These are phyloP conservation scores for Ischnura elegans DNA, from an alignment of 2,888 invertebrate genomes.

Conservation along the genomic window DNA sequence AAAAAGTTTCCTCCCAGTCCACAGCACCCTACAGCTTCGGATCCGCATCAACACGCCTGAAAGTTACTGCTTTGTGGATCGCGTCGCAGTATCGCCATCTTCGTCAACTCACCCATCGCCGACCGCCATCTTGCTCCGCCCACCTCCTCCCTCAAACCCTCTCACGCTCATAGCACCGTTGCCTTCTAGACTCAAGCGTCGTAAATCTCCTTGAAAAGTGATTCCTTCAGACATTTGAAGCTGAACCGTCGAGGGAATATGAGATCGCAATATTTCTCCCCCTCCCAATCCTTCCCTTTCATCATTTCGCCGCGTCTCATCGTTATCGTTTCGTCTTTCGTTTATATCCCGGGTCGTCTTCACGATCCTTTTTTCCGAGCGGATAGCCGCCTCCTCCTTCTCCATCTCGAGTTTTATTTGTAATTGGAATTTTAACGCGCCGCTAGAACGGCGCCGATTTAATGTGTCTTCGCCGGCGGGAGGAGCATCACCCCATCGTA, in stretches of 20 bases:
- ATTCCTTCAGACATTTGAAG: slow-evolving; percentile 34
- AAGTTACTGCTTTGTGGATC: slow-evolving; percentile 26
- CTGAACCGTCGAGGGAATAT: slow-evolving; percentile 19
- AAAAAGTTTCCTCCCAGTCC: not conserved
- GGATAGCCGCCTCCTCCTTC: not conserved
- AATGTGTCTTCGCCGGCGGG: not conserved
- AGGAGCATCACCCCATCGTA: not conserved
- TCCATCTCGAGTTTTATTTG: not conserved
- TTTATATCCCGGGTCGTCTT: too few relatives aligned
- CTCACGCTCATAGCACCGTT: not conserved
- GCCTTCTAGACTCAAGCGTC: not conserved
- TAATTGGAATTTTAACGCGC: slow-evolving; percentile 31
- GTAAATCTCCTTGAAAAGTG: slow-evolving; percentile 35
- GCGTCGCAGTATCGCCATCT: not conserved
- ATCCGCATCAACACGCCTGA: not conserved
- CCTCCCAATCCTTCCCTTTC: too few relatives aligned
- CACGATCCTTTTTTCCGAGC: not conserved
- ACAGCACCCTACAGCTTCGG: not conserved
- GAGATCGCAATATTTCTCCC: not conserved
- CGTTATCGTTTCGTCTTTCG: not conserved
- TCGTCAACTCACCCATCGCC: not conserved
- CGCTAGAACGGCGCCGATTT: not conserved
- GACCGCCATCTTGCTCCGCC: not conserved
- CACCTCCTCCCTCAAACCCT: not conserved
- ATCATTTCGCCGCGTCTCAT: not conserved